These are phyloP conservation scores for Nycticorax nycticorax DNA, from an alignment of 2,113 vertebrate species.

Conservation along the genomic window DNA sequence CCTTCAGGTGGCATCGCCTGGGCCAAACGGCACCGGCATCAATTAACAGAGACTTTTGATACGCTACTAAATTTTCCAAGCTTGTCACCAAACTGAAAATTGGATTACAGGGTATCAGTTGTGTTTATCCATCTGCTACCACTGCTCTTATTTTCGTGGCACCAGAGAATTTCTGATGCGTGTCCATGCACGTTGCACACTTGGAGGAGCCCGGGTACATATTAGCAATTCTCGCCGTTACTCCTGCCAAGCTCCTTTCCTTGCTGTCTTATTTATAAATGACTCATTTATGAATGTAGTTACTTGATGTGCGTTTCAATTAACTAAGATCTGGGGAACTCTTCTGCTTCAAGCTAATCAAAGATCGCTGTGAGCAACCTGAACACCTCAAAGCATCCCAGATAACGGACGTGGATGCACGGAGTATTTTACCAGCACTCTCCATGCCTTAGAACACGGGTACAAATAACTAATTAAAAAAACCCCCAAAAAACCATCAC, in stretches of 20 bases:
- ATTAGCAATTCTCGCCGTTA: not conserved
- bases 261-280: not conserved
- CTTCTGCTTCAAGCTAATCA: not conserved
- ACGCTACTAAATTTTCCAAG: not conserved
- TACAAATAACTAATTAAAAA: not conserved
- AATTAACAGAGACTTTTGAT: not conserved
- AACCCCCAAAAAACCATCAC: not conserved
- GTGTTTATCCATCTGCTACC: not conserved
- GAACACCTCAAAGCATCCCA: not conserved
- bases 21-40: rapidly evolving
- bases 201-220: not conserved
- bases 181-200: not conserved
- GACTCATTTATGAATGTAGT: not conserved
- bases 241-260: not conserved
- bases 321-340: not conserved
- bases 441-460: not conserved
- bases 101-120: not conserved
- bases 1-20: not conserved
- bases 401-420: rapidly evolving
- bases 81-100: not conserved
- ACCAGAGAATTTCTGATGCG: not conserved
- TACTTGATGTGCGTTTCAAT: not conserved
- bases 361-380: not conserved
- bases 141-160: not conserved
- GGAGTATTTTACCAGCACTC: not conserved